Evolutionary conservation across 35 echinoderm and acorn worm genomes (phyloP), one percentile per base, ranked within the genome.

Genomic region (Patiria miniata): DNA sequence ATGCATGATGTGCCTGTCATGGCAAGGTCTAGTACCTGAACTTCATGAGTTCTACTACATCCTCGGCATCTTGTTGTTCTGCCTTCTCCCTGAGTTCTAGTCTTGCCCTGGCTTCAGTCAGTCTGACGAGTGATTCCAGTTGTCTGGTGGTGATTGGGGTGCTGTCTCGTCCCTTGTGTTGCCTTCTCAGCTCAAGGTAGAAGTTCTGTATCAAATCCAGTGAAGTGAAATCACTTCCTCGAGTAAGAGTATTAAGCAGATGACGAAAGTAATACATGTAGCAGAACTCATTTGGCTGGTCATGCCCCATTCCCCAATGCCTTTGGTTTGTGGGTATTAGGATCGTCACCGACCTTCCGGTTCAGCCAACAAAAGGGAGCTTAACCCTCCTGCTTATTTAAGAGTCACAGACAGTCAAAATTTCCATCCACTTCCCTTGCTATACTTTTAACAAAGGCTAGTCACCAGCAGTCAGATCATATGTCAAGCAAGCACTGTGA

Each of bases 41-140:
- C 77, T 98, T 98, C 95, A 98, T 98, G 34, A 98, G 93, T 33
- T 98, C 95, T 22, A 98, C 89, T 15, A 98, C 92, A 94, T 98
- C 95, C 51, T 91, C 77, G 32, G 95, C 95, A 94, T 98, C 95
- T 36, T 93, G 33, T 52, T 86, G 85, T 7, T 89, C 91, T 8
- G 86, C 89, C 32, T 98, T 85, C 39, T 98, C 95, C 58, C 95
- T 85, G 1, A 98, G 77, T 89, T 98, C 95, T 44, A 98, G 77
- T 54, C 95, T 94, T 23, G 95, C 95, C 76, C 95, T 98, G 16
- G 95, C 95, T 51, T 98, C 95, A 0, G 92, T 94, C 69, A 98
- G 83, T 68, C 95, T 90, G 2, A 98, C 91, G 68, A 98, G 76
- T 37, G 95, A 98, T 79, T 98, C 95, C 23, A 98, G 84, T 78